phyloP scores from a whole-genome alignment of 2,113 vertebrate genomes.

The Formicarius rufipectus region DNA sequence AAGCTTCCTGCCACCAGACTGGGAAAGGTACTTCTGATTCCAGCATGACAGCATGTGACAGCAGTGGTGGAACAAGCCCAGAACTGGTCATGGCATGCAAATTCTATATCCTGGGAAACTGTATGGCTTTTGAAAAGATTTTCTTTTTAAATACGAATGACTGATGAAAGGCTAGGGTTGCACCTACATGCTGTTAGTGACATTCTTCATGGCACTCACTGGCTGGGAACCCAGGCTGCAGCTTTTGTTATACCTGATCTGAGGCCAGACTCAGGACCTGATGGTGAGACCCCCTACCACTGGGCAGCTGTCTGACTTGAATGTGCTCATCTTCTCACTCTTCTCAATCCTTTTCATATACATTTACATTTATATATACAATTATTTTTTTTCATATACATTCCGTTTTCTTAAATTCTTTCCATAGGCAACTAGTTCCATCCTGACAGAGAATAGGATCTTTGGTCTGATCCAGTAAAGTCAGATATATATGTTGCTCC shows the following conservation, averaged over 20 bases:
- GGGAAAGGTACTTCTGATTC: not conserved
- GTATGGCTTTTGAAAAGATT: not conserved
- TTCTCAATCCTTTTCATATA: too few species aligned
- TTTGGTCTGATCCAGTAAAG: not conserved
- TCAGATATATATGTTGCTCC: not conserved
- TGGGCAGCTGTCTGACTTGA: not conserved
- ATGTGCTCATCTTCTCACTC: not conserved
- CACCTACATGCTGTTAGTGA: not conserved
- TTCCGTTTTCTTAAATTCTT: not conserved
- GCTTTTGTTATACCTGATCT: not conserved
- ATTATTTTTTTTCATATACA: too few species aligned
- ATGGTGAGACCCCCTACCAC: not conserved
- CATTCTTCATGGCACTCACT: not conserved
- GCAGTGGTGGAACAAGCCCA: not conserved
- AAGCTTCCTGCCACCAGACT: not conserved
- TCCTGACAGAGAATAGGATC: not conserved
- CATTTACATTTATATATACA: too few species aligned
- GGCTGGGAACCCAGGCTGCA: not conserved
- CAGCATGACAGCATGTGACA: not conserved
- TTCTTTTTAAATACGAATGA: not conserved
- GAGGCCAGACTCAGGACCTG: not conserved
- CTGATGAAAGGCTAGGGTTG: not conserved
- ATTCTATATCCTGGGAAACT: not conserved
- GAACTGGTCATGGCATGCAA: not conserved
- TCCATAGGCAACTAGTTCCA: not conserved